phyloP scores from a whole-genome alignment of 2,113 vertebrate genomes.

The Aspidoscelis tigris region DNA sequence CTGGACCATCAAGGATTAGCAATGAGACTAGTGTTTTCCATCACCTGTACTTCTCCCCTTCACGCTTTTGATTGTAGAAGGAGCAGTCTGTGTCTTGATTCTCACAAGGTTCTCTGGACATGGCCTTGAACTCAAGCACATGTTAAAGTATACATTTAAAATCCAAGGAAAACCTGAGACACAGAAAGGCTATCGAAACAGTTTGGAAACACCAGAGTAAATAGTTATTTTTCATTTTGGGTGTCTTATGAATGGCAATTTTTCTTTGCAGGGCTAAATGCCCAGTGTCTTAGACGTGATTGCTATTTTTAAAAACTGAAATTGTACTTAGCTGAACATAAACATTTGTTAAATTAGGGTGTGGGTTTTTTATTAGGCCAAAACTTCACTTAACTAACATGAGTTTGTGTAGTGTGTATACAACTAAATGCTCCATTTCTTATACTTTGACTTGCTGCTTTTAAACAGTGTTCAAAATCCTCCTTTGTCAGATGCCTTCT shows the following conservation, averaged over 20 bases:
- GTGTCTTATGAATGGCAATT: background rate
- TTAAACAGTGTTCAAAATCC: constrained; percentile 3
- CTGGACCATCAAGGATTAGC: background rate
- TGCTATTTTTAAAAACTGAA: background rate
- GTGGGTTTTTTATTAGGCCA: background rate
- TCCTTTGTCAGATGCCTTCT: constrained; percentile 22
- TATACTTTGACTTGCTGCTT: constrained; percentile 8
- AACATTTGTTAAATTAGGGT: constrained; percentile 1
- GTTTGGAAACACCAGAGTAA: no score
- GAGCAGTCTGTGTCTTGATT: background rate
- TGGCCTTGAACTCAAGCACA: background rate
- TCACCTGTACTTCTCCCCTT: background rate
- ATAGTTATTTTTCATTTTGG: background rate
- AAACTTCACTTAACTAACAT: constrained; percentile 15
- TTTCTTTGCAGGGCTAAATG: constrained; percentile 7
- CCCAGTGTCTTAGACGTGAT: background rate
- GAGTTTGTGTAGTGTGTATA: constrained; percentile 23
- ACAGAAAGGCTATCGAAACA: no score
- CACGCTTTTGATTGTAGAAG: background rate
- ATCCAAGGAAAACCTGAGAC: no score
- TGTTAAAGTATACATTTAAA: no score
- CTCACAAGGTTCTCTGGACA: background rate
- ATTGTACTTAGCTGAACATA: background rate
- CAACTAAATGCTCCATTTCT: background rate
- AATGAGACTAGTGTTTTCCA: background rate